These are phyloP conservation scores for Ichneumoninae sp. DNA, from an alignment of 2,888 invertebrate genomes.

Conservation along the genomic window DNA sequence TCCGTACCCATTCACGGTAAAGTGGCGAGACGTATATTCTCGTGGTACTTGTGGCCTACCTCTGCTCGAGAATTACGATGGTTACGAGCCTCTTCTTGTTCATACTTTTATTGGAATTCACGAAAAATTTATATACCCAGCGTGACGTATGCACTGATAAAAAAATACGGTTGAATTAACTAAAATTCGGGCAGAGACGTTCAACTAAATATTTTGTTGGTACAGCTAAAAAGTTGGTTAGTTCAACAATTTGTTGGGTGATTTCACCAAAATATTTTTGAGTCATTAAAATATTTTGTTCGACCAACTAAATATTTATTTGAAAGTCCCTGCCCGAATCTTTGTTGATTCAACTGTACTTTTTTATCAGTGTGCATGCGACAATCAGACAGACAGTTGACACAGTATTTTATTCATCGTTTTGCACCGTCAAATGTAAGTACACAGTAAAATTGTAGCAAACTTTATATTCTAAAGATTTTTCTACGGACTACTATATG, in stretches of 20 bases:
- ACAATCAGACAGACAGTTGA: not conserved
- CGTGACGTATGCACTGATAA: not conserved
- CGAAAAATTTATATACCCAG: not conserved
- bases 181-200: too few species aligned
- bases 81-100: conserved; percentile 4
- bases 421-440: not conserved
- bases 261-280: too few species aligned
- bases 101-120: not conserved
- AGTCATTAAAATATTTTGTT: too few species aligned
- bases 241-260: too few species aligned
- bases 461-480: not conserved
- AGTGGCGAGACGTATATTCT: conserved; percentile 32
- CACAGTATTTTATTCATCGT: not conserved
- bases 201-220: too few species aligned
- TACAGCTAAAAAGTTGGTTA: too few species aligned
- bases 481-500: not conserved
- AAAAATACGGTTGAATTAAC: too few species aligned
- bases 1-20: conserved; percentile 41
- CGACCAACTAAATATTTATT: too few species aligned
- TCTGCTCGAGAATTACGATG: conserved; percentile 26
- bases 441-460: not conserved
- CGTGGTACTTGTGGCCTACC: conserved; percentile 9
- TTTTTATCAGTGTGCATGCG: not conserved
- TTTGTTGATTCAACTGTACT: too few species aligned
- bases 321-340: too few species aligned